Conservation (phyloP, 2,797 vertebrate genomes). For the Tapera naevia region DNA sequence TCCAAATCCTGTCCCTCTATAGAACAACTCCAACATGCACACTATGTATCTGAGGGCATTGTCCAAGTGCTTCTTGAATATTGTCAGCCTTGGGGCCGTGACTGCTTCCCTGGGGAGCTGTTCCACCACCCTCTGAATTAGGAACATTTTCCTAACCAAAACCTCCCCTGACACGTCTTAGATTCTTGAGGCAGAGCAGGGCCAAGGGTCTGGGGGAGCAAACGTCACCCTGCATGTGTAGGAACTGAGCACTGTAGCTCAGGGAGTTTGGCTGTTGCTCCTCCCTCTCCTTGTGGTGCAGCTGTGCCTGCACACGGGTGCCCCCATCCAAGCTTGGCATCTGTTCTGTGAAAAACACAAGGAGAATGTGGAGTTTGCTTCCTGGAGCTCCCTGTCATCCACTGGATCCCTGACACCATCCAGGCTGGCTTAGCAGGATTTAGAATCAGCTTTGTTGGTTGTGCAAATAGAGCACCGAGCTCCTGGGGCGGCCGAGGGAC, state of each 20-base stretch:
- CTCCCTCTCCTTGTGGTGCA: neutral
- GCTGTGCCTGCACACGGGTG: rapidly evolving
- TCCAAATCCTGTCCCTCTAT: too few species aligned
- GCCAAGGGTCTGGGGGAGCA: neutral
- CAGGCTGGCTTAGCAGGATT: conserved; percentile 30
- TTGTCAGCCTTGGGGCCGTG: too few species aligned
- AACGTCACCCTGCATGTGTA: neutral
- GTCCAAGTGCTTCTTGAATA: too few species aligned
- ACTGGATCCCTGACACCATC: neutral
- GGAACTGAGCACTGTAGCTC: neutral
- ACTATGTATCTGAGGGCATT: too few species aligned
- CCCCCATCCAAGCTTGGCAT: neutral
- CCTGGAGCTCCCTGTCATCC: neutral
- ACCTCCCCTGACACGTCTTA: too few species aligned
- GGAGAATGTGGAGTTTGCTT: neutral
- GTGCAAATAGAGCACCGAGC: neutral
- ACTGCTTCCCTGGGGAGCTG: too few species aligned
- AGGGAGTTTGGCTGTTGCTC: neutral
- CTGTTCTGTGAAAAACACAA: neutral
- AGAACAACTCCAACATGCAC: too few species aligned
- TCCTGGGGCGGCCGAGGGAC: neutral
- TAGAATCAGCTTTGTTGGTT: conserved; percentile 25
- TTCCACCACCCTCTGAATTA: too few species aligned
- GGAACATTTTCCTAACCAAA: too few species aligned
- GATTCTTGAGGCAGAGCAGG: neutral